Conservation (phyloP, 2,113 vertebrate genomes). For the Galemys pyrenaicus region DNA sequence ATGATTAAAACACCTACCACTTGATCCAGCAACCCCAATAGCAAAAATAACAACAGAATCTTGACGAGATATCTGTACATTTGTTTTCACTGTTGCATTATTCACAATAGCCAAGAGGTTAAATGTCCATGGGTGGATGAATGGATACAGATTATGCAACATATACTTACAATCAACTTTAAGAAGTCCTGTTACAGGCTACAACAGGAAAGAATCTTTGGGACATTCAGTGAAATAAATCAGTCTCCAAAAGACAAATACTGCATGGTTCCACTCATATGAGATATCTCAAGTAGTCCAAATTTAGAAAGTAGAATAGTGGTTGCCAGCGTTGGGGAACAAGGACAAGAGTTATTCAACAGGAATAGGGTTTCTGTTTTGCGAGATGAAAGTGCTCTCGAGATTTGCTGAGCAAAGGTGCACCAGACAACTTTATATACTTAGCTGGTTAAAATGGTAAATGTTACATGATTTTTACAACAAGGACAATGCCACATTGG, state of each 20-base stretch:
- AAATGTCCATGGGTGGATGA: neutral
- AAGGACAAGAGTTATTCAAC: neutral
- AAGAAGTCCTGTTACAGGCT: neutral
- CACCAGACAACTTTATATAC: neutral
- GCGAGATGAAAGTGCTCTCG: neutral
- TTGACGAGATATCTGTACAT: neutral
- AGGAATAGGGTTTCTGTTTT: neutral
- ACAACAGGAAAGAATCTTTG: neutral
- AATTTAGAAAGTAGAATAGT: neutral
- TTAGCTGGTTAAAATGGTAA: neutral
- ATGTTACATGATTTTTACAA: neutral
- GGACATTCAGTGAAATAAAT: neutral
- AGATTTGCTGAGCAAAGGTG: neutral
- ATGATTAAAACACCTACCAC: neutral
- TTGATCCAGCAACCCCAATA: neutral
- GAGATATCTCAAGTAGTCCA: neutral
- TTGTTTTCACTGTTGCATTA: neutral
- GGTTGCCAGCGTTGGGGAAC: neutral
- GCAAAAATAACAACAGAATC: neutral
- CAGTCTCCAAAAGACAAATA: neutral
- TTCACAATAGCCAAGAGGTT: neutral
- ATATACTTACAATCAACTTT: neutral
- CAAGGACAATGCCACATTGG: rapidly evolving
- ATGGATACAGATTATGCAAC: neutral
- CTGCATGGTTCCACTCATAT: neutral